These are phyloP conservation scores for Cataglyphis hispanica DNA, from an alignment of 1,140 invertebrate genomes.

Conservation along the genomic window DNA sequence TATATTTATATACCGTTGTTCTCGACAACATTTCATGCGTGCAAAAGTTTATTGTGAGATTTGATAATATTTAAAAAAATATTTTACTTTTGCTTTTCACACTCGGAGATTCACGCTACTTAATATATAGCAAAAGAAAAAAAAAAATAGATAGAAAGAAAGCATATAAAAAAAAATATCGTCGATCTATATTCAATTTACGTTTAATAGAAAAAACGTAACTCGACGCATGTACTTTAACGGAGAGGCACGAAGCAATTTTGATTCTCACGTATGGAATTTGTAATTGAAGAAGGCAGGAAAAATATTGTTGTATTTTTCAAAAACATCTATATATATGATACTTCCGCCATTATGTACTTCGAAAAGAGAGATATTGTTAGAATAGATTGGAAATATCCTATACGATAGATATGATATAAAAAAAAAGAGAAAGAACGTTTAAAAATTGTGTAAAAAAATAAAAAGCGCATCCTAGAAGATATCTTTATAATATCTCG, in stretches of 20 bases:
- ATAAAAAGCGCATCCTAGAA: not conserved
- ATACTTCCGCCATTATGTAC: not conserved
- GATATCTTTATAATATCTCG: not conserved
- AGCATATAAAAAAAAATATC: not conserved
- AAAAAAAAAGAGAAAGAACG: not conserved
- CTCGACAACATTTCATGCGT: not conserved
- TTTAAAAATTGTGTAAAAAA: not conserved
- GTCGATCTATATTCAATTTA: conserved; percentile 7
- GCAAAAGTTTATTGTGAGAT: not conserved
- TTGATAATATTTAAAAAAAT: not conserved
- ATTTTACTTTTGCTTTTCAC: not conserved
- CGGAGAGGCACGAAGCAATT: not conserved
- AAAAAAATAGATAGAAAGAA: not conserved
- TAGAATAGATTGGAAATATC: conserved; percentile 4
- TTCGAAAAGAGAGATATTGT: not conserved
- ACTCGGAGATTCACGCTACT: not conserved
- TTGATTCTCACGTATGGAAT: not conserved
- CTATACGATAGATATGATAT: not conserved
- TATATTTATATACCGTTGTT: not conserved
- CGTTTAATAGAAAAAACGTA: not conserved
- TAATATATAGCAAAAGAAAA: not conserved
- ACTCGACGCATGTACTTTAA: not conserved
- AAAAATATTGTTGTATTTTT: not conserved
- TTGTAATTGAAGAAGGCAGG: not conserved
- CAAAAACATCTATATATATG: conserved; percentile 11